Base-by-base conservation (phyloP, 2,888 invertebrate genomes). In the Ectemnius continuus region DNA sequence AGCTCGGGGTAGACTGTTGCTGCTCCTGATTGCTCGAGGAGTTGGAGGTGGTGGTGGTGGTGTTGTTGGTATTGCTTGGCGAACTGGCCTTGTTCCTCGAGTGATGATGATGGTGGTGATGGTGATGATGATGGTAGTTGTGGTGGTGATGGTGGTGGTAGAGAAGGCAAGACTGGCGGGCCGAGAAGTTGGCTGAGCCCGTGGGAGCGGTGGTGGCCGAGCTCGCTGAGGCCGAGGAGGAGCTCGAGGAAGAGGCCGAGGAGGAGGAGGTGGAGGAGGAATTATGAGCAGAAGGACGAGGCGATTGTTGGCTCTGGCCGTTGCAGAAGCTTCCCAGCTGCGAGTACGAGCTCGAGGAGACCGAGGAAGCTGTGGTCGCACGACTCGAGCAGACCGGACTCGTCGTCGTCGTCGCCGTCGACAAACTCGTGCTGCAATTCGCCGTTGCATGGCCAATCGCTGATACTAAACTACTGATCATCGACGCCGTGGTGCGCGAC, bases 391-490 rank as follows among this genome's bases (percentile, higher is more conserved):
- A 85, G 5, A 83, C 78, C 3, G 85, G 79, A 52, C 72, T 85
- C 26, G 82, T 82, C 56, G 83, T 83, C 16, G 83, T 85, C 18
- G 85, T 84, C 3, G 85, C 81, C 3, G 86, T 84, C 2, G 83
- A 81, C n/a, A 85, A 76, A 65, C 77, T 82, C 59, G 84, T 83
- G 76, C 83, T 85, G 68, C 85, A 86, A 23, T 79, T 81, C 4
- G 84, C 82, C 1, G 83, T 82, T 3, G 86, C 86, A 16, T 84
- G 84, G 4, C 23, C 23, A 23, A 87, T 71, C 4, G 84, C 86
- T 3, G 86, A 87, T 5, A 83, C 84, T 20, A 88, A 61, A n/a
- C 86, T 85, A 68, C 84, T 85, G 60, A 88, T 84, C 67, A 88
- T 28, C 20, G 88, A 84, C 0, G 36, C 82, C 8, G 88, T 82